Evolutionary conservation across 2,888 invertebrate genomes (phyloP).

Genomic region (Lithophane socia): DNA sequence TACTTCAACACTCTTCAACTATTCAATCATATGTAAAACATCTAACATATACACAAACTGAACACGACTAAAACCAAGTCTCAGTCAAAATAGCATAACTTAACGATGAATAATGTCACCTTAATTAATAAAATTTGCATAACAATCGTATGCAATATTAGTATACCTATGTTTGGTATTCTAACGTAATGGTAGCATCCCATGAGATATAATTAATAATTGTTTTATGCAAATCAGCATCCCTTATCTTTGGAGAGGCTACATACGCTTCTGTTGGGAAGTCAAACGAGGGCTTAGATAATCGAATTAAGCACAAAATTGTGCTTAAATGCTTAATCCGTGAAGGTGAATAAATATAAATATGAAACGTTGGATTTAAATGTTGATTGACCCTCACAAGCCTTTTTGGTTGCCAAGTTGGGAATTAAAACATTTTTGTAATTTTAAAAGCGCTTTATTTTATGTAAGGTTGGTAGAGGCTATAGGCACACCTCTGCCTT

Average conservation of each 20-base stretch:
- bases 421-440: not conserved
- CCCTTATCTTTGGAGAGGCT: constrained; percentile 69
- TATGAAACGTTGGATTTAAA: constrained; percentile 20
- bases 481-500: too few species aligned
- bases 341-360: constrained; percentile 35
- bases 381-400: not conserved
- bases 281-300: constrained; percentile 58
- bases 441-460: not conserved
- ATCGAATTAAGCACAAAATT: constrained; percentile 66
- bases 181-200: constrained; percentile 69
- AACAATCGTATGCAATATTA: constrained; percentile 63
- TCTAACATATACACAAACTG: constrained; percentile 27
- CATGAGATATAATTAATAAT: constrained; percentile 81
- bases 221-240: constrained; percentile 82
- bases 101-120: constrained; percentile 57
- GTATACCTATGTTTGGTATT: constrained; percentile 66
- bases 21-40: not conserved
- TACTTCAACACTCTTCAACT: not conserved
- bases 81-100: constrained; percentile 41
- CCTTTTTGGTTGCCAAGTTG: not conserved
- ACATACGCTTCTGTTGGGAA: constrained; percentile 62
- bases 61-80: constrained; percentile 30
- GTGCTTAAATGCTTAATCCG: constrained; percentile 30
- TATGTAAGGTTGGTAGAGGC: too few species aligned
- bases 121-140: constrained; percentile 65